Evolutionary conservation across 2,113 vertebrate genomes (phyloP).

Genomic region (Myiagra hebetior): DNA sequence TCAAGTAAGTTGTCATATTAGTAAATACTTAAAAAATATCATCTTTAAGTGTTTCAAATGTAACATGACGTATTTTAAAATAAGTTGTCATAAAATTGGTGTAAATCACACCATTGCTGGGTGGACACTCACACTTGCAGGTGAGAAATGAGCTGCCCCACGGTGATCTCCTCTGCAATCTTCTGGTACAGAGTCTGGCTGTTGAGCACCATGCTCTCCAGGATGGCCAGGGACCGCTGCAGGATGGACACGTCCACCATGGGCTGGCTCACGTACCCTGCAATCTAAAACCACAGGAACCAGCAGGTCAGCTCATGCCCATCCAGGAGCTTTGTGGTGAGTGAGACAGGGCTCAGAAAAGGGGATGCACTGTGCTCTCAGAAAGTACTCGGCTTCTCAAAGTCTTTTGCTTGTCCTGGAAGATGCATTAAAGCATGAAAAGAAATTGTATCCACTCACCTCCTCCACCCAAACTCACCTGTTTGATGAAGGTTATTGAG

Average conservation of each 20-base stretch:
- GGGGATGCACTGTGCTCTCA: not conserved
- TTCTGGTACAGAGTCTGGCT: conserved; percentile 97
- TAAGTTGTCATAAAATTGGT: not conserved
- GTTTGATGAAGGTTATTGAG: conserved; percentile 95
- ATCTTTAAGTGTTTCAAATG: not conserved
- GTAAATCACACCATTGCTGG: not conserved
- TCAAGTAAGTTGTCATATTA: not conserved
- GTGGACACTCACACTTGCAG: conserved; percentile 93
- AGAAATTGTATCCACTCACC: not conserved
- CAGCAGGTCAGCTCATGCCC: not conserved
- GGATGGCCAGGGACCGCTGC: conserved; percentile 94
- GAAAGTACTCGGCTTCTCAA: not conserved
- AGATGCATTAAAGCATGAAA: not conserved
- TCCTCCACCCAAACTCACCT: conserved; percentile 74
- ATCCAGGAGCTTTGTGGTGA: not conserved
- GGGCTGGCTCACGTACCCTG: conserved; percentile 94
- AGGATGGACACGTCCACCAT: conserved; percentile 96
- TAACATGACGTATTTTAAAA: not conserved
- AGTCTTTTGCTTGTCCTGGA: not conserved
- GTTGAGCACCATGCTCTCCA: conserved; percentile 99
- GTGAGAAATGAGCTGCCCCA: conserved; percentile 97
- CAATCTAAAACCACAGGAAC: conserved; percentile 77
- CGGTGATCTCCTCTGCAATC: conserved; percentile 94
- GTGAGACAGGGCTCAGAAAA: not conserved
- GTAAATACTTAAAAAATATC: not conserved